These are phyloP conservation scores for Xiphias gladius DNA, from an alignment of 2,113 vertebrate genomes.

Conservation along the genomic window DNA sequence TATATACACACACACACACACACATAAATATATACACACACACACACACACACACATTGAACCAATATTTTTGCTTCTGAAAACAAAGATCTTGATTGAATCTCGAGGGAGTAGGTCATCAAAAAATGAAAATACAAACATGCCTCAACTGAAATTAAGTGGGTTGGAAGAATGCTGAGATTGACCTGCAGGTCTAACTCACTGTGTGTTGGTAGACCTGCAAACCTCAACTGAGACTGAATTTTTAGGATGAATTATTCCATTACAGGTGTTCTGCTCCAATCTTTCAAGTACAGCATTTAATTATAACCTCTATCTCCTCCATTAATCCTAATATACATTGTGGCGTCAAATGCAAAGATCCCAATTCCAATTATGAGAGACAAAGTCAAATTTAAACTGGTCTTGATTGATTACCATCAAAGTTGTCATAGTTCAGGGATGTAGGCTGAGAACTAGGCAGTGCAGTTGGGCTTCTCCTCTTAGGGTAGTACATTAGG, in stretches of 20 bases:
- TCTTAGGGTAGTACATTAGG: slow-evolving; percentile 50
- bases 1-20: too few species aligned
- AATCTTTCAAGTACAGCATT: background rate
- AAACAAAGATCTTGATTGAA: too few species aligned
- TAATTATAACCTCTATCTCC: background rate
- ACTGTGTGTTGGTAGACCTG: background rate
- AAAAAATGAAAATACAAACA: background rate
- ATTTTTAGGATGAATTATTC: too few species aligned
- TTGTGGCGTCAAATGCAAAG: background rate
- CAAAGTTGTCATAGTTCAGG: slow-evolving; percentile 84
- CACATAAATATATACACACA: too few species aligned
- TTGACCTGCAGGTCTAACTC: background rate
- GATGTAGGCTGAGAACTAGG: slow-evolving; percentile 44
- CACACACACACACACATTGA: too few species aligned
- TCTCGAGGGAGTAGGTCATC: too few species aligned
- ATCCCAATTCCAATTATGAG: background rate
- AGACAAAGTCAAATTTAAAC: background rate
- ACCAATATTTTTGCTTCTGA: too few species aligned
- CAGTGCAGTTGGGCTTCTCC: slow-evolving; percentile 32
- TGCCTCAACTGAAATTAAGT: background rate
- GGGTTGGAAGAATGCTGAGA: background rate
- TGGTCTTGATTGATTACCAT: slow-evolving; percentile 82
- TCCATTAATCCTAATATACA: background rate
- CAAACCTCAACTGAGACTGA: too few species aligned
- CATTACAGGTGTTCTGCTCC: background rate